Percentiles rank a stretch among this genome's conserved stretches.
Conservation (phyloP, 2,888 invertebrate species). For the Orthosia gothica region DNA sequence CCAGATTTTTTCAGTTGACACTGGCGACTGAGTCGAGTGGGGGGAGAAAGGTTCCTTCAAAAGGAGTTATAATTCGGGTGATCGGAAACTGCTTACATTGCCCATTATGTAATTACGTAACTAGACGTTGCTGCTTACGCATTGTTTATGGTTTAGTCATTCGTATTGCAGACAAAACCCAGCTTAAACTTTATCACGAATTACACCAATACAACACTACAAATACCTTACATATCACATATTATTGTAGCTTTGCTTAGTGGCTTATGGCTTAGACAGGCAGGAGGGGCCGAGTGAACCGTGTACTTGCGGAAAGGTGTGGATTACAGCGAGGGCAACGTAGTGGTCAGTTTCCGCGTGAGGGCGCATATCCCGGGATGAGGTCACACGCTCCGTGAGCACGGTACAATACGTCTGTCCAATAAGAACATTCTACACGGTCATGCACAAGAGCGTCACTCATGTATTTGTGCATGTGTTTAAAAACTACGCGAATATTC, state of each 20-base stretch:
- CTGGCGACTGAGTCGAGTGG: neutral
- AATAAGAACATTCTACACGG: constrained; percentile 58
- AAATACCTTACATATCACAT: neutral
- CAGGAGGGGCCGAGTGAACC: constrained; percentile 35
- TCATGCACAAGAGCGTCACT: constrained; percentile 33
- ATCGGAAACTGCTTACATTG: neutral
- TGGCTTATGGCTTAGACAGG: constrained; percentile 22
- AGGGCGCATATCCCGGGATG: constrained; percentile 81
- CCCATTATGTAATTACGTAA: neutral
- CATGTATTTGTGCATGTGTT: constrained; percentile 10
- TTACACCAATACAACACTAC: neutral
- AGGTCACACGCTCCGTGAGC: constrained; percentile 86
- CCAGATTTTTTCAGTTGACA: neutral
- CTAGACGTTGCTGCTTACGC: neutral
- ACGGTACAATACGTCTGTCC: constrained; percentile 80
- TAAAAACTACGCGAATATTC: constrained; percentile 4
- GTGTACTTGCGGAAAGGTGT: constrained; percentile 77
- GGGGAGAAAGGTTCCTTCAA: neutral
- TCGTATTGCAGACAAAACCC: neutral
- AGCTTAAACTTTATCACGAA: neutral
- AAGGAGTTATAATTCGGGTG: neutral
- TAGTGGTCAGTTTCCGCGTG: constrained; percentile 85
- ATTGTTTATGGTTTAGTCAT: neutral
- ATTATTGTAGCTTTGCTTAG: constrained; percentile 6
- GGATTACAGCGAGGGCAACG: constrained; percentile 81